These are phyloP conservation scores for Leuciscus waleckii DNA, from an alignment of 2,797 vertebrate species.

Conservation along the genomic window DNA sequence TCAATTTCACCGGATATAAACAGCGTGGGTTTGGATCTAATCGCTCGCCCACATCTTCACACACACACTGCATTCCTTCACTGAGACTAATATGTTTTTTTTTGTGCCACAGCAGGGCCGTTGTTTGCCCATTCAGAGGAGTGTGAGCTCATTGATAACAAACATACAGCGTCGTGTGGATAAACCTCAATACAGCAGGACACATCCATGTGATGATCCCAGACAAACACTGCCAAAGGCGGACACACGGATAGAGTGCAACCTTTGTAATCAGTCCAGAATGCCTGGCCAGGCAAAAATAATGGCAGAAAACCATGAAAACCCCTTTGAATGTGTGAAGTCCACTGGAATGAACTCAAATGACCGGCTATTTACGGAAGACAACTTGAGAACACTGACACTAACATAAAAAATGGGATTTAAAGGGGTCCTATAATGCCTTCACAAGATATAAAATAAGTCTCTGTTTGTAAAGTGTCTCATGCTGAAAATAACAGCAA, in stretches of 20 bases:
- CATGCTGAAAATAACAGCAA: no score
- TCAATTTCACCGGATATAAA: constrained; percentile 18
- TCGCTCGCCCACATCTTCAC: constrained; percentile 22
- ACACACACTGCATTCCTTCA: background rate
- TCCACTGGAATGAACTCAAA: background rate
- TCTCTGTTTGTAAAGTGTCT: no score
- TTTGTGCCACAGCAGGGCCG: constrained; percentile 6
- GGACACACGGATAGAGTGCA: background rate
- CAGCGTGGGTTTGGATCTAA: constrained; percentile 18
- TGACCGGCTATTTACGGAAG: background rate
- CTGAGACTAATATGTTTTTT: constrained; percentile 23
- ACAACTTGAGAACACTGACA: no score
- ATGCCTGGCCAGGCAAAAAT: background rate
- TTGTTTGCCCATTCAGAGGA: constrained; percentile 10
- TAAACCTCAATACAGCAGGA: constrained; percentile 6
- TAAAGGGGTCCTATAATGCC: background rate
- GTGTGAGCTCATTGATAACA: background rate
- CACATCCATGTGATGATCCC: background rate
- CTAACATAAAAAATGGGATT: background rate
- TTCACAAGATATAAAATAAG: no score
- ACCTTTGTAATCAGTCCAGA: background rate
- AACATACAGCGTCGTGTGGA: background rate
- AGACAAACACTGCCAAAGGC: constrained; percentile 10
- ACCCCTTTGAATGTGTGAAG: background rate
- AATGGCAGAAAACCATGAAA: background rate